A percentile compares a stretch with the other conserved stretches of the same genome.
phyloP scores from a whole-genome alignment of 2,888 invertebrate genomes.

The Erebia aethiops region DNA sequence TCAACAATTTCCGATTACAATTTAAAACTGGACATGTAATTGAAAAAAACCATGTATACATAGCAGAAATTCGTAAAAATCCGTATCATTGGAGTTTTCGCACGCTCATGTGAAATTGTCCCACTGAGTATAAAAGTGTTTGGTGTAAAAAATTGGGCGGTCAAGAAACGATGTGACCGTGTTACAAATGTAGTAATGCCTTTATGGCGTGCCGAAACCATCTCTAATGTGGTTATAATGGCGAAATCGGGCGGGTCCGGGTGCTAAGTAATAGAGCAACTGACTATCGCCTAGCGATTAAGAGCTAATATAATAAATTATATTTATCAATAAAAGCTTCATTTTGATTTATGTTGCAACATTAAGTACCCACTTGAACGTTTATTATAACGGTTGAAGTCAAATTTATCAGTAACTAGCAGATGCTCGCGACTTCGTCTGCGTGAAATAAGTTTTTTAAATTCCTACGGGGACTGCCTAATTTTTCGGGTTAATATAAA shows the following conservation, averaged over 20 bases:
- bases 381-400: background rate
- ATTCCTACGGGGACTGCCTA: too few relatives aligned
- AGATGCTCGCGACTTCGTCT: too few relatives aligned
- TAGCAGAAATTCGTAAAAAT: slow-evolving; percentile 50
- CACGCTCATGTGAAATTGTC: slow-evolving; percentile 66
- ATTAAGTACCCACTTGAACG: slow-evolving; percentile 22
- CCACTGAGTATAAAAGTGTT: slow-evolving; percentile 55
- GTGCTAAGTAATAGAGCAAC: slow-evolving; percentile 76
- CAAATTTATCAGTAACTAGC: background rate
- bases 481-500: too few relatives aligned
- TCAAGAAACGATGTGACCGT: slow-evolving; percentile 77
- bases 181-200: slow-evolving; percentile 75
- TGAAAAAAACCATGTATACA: slow-evolving; percentile 49
- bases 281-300: slow-evolving; percentile 65
- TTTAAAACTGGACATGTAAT: slow-evolving; percentile 53
- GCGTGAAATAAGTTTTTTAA: too few relatives aligned
- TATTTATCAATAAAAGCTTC: slow-evolving; percentile 44
- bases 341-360: slow-evolving; percentile 36
- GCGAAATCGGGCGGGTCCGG: slow-evolving; percentile 67
- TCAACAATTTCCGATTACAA: slow-evolving; percentile 46
- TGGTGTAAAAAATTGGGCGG: slow-evolving; percentile 74
- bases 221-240: slow-evolving; percentile 79
- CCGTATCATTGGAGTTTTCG: slow-evolving; percentile 60
- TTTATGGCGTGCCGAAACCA: slow-evolving; percentile 73
- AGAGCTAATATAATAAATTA: slow-evolving; percentile 56